A percentile compares a stretch with the other conserved stretches of the same genome.
phyloP scores from a whole-genome alignment of 2,797 vertebrate species.

The Karalla daura region DNA sequence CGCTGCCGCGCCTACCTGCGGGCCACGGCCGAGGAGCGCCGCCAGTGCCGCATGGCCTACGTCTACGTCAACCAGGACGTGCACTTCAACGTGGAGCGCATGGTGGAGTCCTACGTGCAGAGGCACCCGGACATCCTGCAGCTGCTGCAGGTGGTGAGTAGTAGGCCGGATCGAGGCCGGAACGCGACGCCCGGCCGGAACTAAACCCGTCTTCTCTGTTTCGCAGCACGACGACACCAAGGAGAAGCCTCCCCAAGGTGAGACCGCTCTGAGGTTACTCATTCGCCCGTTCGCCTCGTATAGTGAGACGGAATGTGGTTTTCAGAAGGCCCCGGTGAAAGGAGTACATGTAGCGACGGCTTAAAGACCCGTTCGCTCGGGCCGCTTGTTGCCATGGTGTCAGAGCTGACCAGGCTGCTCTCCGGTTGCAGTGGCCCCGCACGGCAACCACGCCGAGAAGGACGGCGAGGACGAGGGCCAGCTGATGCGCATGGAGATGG shows the following conservation, averaged over 20 bases:
- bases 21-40: conserved; percentile 87
- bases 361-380: no score
- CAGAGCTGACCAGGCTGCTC: neutral
- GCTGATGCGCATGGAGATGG: conserved; percentile 82
- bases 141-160: conserved; percentile 78
- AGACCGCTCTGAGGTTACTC: conserved; percentile 11
- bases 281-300: neutral
- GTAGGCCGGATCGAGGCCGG: neutral
- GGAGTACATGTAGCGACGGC: no score
- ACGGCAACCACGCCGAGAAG: conserved; percentile 78
- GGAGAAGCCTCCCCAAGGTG: conserved; percentile 79
- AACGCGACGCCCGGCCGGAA: no score
- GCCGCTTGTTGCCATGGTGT: no score
- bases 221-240: conserved; percentile 79
- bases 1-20: conserved; percentile 90
- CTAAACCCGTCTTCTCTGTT: no score
- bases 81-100: conserved; percentile 93
- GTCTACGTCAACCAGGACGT: conserved; percentile 95
- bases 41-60: conserved; percentile 91
- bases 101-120: conserved; percentile 93
- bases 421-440: conserved; percentile 58
- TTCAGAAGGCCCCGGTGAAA: no score
- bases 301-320: no score
- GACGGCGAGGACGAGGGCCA: conserved; percentile 81
- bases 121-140: conserved; percentile 88